Evolutionary conservation across 2,113 vertebrate genomes (phyloP).

Genomic region (Nymphicus hollandicus): DNA sequence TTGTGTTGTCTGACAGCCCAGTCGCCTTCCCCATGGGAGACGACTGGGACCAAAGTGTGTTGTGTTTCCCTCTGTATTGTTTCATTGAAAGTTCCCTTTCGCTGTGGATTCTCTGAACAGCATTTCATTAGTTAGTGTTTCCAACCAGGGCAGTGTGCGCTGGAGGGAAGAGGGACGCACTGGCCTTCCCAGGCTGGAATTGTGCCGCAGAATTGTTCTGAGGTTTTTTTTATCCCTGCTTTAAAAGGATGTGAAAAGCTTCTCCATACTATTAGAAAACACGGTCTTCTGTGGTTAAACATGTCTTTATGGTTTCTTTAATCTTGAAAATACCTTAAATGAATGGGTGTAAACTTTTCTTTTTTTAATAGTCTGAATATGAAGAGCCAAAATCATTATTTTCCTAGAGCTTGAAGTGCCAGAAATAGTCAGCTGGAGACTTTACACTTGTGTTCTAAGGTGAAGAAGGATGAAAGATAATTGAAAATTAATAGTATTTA

Average conservation of each 20-base stretch:
- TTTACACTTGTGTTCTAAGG: slow-evolving; percentile 69
- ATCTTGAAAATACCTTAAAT: slow-evolving; percentile 70
- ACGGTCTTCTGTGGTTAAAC: slow-evolving; percentile 58
- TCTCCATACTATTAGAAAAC: slow-evolving; percentile 64
- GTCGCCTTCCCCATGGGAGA: not conserved
- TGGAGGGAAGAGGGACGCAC: not conserved
- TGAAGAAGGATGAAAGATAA: slow-evolving; percentile 69
- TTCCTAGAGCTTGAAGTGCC: slow-evolving; percentile 68
- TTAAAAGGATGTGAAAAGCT: slow-evolving; percentile 45
- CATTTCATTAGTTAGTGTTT: slow-evolving; percentile 37
- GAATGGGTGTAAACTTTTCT: slow-evolving; percentile 72
- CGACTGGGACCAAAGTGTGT: not conserved
- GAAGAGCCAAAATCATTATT: slow-evolving; percentile 76
- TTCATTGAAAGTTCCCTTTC: not conserved
- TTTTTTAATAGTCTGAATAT: slow-evolving; percentile 66
- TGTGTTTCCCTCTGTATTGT: not conserved
- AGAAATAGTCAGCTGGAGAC: slow-evolving; percentile 68
- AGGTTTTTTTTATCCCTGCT: not conserved
- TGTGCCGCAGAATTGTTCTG: not conserved
- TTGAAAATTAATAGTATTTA: slow-evolving; percentile 66
- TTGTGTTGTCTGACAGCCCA: not conserved
- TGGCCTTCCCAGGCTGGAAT: not conserved
- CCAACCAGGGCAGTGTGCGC: not conserved
- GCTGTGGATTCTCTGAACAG: not conserved
- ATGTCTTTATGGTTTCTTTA: slow-evolving; percentile 73